Base-by-base conservation (phyloP, 2,888 invertebrate species). In the Dioctria linearis region DNA sequence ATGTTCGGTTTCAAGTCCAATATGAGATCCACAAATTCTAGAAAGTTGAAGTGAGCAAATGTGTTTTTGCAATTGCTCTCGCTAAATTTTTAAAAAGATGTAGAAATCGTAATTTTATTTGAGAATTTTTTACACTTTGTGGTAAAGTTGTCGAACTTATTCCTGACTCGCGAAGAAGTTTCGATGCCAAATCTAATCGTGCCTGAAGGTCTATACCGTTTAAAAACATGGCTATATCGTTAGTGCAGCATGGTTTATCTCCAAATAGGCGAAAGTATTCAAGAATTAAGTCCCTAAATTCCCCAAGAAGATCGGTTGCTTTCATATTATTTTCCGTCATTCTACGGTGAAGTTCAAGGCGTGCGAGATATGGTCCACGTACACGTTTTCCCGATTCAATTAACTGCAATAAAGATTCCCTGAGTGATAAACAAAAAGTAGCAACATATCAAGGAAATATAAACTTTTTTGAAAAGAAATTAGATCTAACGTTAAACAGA, bases 321-420 rank as follows among this genome's bases (percentile, higher is more conserved):
- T 93, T 91, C 80, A 90, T 85, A 5, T 91, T 90, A 9, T 90
- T 88, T 61, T 90, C 89, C 6, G 90, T 90, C 86, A 93, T 90
- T 83, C 91, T 91, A 85, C 90, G 92, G 90, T 93, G 93, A 43
- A 96, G 88, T 86, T 97, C 95, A 82, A 98, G 90, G 46, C 94
- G 92, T 4, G 96, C 97, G 84, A 98, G 90, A 88, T 94, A 95
- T 0, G 97, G 96, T 0, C 96, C 97, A 82, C 97, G 90, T 43
- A 94, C 89, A 37, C 90, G 89, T 82, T 90, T 90, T 37, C 91
- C 89, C 82, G 90, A 90, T 82, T 92, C 91, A 5, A 92, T 90
- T 40, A 92, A 86, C 84, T 90, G 87, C 43, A 11, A 43, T 40
- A n/a, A 13, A 59, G n/a, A 13, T 25, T 25, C 25, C 25, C 25